Evolutionary conservation across 2,113 vertebrate genomes (phyloP), one percentile per base, ranked within the genome.

Genomic region (Sterrhoptilus dennistouni): DNA sequence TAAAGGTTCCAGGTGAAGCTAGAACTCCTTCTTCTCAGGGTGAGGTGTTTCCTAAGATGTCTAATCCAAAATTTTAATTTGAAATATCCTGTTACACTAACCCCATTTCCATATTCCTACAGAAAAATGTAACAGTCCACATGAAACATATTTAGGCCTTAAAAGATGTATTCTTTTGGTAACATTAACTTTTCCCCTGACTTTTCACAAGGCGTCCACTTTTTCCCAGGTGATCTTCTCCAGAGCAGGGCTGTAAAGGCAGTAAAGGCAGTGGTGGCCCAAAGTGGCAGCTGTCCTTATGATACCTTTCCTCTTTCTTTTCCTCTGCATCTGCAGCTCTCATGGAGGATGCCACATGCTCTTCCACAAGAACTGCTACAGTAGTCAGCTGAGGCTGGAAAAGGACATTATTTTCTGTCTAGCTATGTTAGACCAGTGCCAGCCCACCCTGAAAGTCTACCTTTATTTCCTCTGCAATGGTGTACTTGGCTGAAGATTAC

Each of bases 211-310:
- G 33, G 9, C 74, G 24, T n/a, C n/a, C 61, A 40, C 35, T 49
- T 86, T 72, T 69, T 28, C n/a, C 59, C 49, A 45, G 29, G 27
- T 40, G 36, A 56, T 28, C 17, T 57, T 65, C 53, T 90, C 52
- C 45, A 74, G 28, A 72, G 50, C n/a, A 63, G 21, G 33, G 42
- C 25, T 64, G 45, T 29, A 80, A n/a, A 59, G n/a, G 53, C 23
- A 49, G 9, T 5, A 65, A 69, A 65, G 45, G 59, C 22, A 83
- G 50, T 23, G 0, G 0, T 27, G 22, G 40, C 36, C 35, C 31
- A 36, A 49, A 31, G 14, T 14, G 25, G 47, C 23, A 35, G n/a
- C 20, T 85, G 36, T 60, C 47, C 56, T 31, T 11, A 70, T 33
- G 44, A 61, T 5, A 60, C 20, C 12, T 35, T 54, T 60, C 27